Percentiles rank a stretch among this genome's conserved stretches.
phyloP scores from a whole-genome alignment of 2,113 vertebrate species.

The Muntiacus muntjak region DNA sequence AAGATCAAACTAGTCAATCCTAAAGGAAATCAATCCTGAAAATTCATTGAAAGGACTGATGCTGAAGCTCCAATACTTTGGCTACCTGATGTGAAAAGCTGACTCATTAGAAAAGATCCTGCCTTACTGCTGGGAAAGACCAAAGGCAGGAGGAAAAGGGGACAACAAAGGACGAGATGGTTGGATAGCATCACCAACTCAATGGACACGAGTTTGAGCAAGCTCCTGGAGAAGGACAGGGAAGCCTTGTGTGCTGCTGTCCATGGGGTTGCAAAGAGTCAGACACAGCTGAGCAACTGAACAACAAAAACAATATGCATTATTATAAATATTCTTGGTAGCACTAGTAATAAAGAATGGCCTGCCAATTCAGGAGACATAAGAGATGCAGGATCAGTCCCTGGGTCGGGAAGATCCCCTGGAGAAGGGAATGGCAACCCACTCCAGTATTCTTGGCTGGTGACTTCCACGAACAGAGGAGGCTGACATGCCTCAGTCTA shows the following conservation, averaged over 20 bases:
- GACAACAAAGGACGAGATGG: background rate
- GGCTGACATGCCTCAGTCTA: background rate
- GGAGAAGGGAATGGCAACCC: background rate
- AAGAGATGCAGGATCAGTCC: background rate
- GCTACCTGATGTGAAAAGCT: background rate
- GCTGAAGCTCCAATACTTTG: background rate
- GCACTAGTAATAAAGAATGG: background rate
- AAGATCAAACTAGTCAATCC: background rate
- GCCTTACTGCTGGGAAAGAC: background rate
- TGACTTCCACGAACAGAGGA: background rate
- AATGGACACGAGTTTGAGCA: background rate
- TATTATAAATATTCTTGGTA: background rate
- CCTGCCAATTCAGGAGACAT: background rate
- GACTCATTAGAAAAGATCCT: background rate
- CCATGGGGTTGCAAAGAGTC: background rate
- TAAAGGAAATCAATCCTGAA: background rate
- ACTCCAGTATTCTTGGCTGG: background rate
- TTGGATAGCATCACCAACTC: background rate
- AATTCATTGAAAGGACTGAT: background rate
- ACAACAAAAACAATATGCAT: background rate
- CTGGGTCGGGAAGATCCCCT: background rate
- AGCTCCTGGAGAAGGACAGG: background rate
- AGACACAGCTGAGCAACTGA: background rate
- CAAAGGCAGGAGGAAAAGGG: background rate
- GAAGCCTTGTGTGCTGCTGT: background rate